phyloP scores from a whole-genome alignment of 2,113 vertebrate genomes.

The Hemicordylus capensis region DNA sequence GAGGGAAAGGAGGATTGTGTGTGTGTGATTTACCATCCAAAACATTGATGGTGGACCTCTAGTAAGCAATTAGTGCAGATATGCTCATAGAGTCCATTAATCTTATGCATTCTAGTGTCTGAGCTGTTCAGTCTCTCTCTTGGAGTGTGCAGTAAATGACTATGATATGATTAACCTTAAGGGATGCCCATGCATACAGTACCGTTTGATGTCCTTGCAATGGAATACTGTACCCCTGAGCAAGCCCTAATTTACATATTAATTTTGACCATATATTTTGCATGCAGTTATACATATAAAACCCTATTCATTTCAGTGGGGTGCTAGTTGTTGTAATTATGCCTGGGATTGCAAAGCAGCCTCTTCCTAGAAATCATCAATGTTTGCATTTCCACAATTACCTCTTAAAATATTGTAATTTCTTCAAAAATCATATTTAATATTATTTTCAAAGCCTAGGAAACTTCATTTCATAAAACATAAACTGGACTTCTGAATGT shows the following conservation, averaged over 20 bases:
- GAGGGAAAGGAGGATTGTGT: background rate
- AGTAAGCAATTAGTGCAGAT: background rate
- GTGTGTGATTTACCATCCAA: background rate
- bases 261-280: background rate
- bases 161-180: background rate
- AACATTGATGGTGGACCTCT: background rate
- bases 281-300: background rate
- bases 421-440: rapidly evolving
- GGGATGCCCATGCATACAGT: background rate
- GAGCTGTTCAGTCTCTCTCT: background rate
- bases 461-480: background rate
- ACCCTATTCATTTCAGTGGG: background rate
- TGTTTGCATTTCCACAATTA: background rate
- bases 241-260: background rate
- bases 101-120: background rate
- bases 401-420: rapidly evolving
- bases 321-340: background rate
- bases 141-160: background rate
- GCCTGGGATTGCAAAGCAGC: background rate
- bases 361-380: background rate
- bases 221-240: background rate
- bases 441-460: background rate
- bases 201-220: background rate
- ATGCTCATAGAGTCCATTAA: background rate
- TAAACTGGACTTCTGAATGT: background rate